Conservation (phyloP, 2,113 vertebrate genomes). For the Paraplagusia blochii region DNA sequence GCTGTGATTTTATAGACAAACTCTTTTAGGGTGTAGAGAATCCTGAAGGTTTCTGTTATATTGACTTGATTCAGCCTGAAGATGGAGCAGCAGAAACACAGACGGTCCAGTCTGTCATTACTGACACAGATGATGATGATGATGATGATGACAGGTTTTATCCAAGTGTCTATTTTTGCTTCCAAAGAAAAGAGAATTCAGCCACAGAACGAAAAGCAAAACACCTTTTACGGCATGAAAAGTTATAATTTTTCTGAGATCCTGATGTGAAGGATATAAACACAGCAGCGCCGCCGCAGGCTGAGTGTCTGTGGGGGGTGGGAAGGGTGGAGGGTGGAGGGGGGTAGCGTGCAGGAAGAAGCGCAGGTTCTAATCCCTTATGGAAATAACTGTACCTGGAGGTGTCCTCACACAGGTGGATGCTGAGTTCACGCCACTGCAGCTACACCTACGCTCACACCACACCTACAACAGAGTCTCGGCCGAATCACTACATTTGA, state of each 20-base stretch:
- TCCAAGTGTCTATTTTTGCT: not conserved
- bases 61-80: too few species aligned
- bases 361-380: slow-evolving; percentile 17
- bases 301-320: slow-evolving; percentile 27
- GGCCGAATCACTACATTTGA: too few species aligned
- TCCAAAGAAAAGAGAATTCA: not conserved
- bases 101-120: not conserved
- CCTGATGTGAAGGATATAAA: slow-evolving; percentile 18
- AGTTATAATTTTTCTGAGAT: slow-evolving; percentile 8
- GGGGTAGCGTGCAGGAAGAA: too few species aligned
- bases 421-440: not conserved
- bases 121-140: not conserved
- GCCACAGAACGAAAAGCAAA: slow-evolving; percentile 38
- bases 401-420: slow-evolving; percentile 18
- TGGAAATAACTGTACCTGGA: slow-evolving; percentile 34
- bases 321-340: slow-evolving; percentile 39
- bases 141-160: not conserved
- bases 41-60: too few species aligned
- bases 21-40: too few species aligned
- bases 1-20: too few species aligned
- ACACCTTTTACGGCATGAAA: slow-evolving; percentile 15
- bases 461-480: too few species aligned
- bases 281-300: slow-evolving; percentile 22
- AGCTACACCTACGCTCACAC: slow-evolving; percentile 10
- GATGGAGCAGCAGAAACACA: not conserved